Percentiles rank a stretch among this genome's conserved stretches.
Conservation (phyloP, 1,140 invertebrate species). For the Anagrus nilaparvatae region DNA sequence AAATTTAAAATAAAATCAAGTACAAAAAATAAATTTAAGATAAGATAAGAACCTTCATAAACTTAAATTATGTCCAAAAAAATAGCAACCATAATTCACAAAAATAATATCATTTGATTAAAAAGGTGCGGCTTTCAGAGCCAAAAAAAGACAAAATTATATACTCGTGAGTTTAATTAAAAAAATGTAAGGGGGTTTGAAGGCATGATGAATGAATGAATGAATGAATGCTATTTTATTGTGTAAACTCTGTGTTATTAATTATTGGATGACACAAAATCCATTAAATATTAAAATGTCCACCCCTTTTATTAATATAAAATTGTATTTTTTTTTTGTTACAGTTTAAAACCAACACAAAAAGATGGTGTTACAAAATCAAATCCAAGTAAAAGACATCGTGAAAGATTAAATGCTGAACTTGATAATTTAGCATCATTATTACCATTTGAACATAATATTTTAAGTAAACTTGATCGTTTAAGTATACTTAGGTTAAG, state of each 20-base stretch:
- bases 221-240: too few species aligned
- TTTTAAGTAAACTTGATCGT: slow-evolving; percentile 95
- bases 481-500: slow-evolving; percentile 94
- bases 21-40: too few species aligned
- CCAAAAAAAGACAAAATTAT: too few species aligned
- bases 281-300: slow-evolving; percentile 33
- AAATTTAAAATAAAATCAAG: too few species aligned
- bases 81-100: too few species aligned
- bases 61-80: too few species aligned
- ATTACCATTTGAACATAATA: slow-evolving; percentile 96
- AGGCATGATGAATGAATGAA: slow-evolving; percentile 41
- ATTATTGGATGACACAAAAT: slow-evolving; percentile 44
- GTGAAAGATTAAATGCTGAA: slow-evolving; percentile 95
- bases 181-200: slow-evolving; percentile 43
- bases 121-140: too few species aligned
- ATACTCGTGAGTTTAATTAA: slow-evolving; percentile 40
- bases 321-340: slow-evolving; percentile 33
- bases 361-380: slow-evolving; percentile 97
- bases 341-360: slow-evolving; percentile 85
- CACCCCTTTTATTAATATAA: slow-evolving; percentile 4
- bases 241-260: slow-evolving; percentile 42
- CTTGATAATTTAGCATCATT: slow-evolving; percentile 95
- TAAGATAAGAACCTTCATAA: too few species aligned
- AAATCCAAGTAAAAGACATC: slow-evolving; percentile 95
- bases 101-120: too few species aligned